A percentile compares a stretch with the other conserved stretches of the same genome.
Evolutionary conservation across 1,140 invertebrate species (phyloP).

Genomic region (Zaprionus lachaisei): DNA sequence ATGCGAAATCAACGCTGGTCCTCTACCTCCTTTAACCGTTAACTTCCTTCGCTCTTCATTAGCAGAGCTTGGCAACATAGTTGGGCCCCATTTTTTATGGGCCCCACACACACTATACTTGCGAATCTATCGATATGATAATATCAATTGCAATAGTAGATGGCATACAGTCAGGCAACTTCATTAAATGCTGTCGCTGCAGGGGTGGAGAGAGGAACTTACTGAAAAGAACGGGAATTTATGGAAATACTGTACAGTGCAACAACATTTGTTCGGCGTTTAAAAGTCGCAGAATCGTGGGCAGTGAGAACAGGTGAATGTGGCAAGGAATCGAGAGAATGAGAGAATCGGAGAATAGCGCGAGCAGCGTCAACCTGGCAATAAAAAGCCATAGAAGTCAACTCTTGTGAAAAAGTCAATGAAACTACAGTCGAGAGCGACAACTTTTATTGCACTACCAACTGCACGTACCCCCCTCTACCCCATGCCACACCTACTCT

Average conservation of each 20-base stretch:
- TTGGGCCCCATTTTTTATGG: not conserved
- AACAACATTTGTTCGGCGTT: constrained; percentile 1
- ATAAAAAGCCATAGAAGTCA: constrained; percentile 71
- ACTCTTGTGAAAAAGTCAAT: constrained; percentile 73
- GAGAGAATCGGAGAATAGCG: not conserved
- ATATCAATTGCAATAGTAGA: constrained; percentile 1
- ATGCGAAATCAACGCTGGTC: not conserved
- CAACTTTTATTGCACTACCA: constrained; percentile 35
- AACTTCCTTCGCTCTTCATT: not conserved
- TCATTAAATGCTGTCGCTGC: not conserved
- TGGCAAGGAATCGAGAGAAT: not conserved
- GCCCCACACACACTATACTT: not conserved
- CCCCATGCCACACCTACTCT: not conserved
- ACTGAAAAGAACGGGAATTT: constrained; percentile 4
- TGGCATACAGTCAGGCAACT: not conserved
- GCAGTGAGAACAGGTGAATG: constrained; percentile 7
- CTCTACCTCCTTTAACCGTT: not conserved
- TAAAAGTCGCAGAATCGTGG: not conserved
- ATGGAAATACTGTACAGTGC: constrained; percentile 3
- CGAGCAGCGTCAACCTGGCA: constrained; percentile 27
- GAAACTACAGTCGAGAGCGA: constrained; percentile 54
- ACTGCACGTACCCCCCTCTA: not conserved
- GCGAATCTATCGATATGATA: not conserved
- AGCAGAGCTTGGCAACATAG: not conserved
- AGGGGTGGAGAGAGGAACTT: not conserved